A percentile compares a stretch with the other conserved stretches of the same genome.
Evolutionary conservation across 2,113 vertebrate genomes (phyloP).

Genomic region (Cavia aperea): DNA sequence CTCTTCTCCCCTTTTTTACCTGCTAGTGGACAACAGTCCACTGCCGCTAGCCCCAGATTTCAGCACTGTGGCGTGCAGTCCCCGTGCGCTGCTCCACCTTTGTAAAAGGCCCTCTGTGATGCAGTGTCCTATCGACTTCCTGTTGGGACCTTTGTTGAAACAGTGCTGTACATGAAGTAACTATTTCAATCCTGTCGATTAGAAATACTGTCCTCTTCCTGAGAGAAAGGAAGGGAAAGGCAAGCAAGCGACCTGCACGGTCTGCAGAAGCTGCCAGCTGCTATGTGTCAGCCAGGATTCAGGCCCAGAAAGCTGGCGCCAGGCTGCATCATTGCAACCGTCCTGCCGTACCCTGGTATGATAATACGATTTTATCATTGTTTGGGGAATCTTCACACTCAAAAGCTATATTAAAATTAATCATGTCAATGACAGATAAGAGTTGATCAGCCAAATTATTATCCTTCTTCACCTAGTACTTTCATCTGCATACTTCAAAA

Average conservation of each 20-base stretch:
- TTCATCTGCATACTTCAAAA: constrained; percentile 56
- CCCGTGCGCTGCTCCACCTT: background rate
- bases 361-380: background rate
- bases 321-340: background rate
- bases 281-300: background rate
- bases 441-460: constrained; percentile 39
- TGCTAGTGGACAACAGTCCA: background rate
- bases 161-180: background rate
- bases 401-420: background rate
- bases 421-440: constrained; percentile 2
- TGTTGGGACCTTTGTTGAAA: background rate
- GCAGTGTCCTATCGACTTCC: background rate
- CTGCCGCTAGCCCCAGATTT: background rate
- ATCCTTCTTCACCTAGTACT: background rate
- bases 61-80: background rate
- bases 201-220: background rate
- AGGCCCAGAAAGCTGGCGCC: background rate
- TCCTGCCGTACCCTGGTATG: fast-evolving
- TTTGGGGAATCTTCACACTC: background rate
- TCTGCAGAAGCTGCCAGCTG: background rate
- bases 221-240: background rate
- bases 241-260: background rate
- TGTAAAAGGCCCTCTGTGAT: background rate
- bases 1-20: background rate
- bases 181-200: background rate